Conservation (phyloP, 2,888 invertebrate genomes). For the Amiota mariae region DNA sequence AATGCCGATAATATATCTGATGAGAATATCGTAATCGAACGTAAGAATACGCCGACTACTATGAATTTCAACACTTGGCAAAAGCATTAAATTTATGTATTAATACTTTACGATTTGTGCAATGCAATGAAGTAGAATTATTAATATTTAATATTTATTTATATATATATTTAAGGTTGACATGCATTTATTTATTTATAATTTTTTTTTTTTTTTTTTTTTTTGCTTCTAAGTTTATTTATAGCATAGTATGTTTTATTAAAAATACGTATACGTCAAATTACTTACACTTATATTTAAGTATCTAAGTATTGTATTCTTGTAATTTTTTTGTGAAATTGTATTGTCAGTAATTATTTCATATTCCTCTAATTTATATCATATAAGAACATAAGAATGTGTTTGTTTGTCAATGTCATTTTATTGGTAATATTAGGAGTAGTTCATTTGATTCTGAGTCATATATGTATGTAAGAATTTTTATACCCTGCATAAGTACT, state of each 20-base stretch:
- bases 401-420: not conserved
- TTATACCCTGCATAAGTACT: too few species aligned
- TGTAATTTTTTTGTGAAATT: not conserved
- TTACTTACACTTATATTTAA: not conserved
- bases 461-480: too few species aligned
- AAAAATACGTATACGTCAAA: not conserved
- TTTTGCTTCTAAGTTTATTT: not conserved
- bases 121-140: not conserved
- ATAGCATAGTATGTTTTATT: too few species aligned
- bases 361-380: not conserved
- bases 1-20: constrained; percentile 81
- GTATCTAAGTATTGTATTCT: too few species aligned
- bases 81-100: constrained; percentile 50
- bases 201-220: constrained; percentile 22
- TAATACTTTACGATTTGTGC: not conserved
- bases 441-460: too few species aligned
- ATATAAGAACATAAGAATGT: too few species aligned
- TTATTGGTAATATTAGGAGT: too few species aligned
- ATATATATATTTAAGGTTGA: constrained; percentile 12
- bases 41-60: constrained; percentile 58
- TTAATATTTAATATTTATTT: constrained; percentile 8
- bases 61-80: constrained; percentile 71
- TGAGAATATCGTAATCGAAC: constrained; percentile 81
- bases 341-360: not conserved
- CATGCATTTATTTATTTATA: too few species aligned